Conservation (phyloP, 2,113 vertebrate species). For the Tympanuchus pallidicinctus region DNA sequence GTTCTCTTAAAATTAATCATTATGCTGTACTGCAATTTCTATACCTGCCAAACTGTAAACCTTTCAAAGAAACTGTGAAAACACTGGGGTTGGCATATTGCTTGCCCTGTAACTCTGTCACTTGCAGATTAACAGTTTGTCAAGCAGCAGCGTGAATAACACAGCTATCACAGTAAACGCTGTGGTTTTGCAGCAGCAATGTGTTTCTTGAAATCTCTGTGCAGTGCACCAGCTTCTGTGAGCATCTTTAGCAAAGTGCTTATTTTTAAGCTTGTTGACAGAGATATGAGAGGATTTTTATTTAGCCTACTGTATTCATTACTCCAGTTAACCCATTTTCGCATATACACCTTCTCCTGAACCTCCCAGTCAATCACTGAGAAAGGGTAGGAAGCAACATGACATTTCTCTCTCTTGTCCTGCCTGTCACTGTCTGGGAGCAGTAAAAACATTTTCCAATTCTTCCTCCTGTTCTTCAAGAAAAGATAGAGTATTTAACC, state of each 20-base stretch:
- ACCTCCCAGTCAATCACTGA: background rate
- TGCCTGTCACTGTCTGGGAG: background rate
- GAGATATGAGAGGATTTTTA: background rate
- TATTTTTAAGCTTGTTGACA: background rate
- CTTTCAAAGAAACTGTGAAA: background rate
- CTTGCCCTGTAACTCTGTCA: background rate
- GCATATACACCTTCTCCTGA: background rate
- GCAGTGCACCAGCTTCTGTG: background rate
- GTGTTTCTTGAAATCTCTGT: background rate
- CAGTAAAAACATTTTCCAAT: background rate
- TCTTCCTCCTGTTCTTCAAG: background rate
- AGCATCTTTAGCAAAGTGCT: background rate
- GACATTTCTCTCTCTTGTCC: background rate
- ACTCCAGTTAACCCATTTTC: background rate
- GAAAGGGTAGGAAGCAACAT: background rate
- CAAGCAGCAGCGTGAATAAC: background rate
- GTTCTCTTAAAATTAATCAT: constrained; percentile 8
- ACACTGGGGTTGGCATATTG: background rate
- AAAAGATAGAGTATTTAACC: background rate
- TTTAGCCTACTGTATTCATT: background rate
- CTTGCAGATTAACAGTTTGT: background rate
- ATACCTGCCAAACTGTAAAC: background rate
- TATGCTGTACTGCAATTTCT: background rate
- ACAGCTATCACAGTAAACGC: background rate
- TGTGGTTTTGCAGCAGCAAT: background rate